phyloP scores from a whole-genome alignment of 1,140 invertebrate genomes.

The Drosophila aff. region DNA sequence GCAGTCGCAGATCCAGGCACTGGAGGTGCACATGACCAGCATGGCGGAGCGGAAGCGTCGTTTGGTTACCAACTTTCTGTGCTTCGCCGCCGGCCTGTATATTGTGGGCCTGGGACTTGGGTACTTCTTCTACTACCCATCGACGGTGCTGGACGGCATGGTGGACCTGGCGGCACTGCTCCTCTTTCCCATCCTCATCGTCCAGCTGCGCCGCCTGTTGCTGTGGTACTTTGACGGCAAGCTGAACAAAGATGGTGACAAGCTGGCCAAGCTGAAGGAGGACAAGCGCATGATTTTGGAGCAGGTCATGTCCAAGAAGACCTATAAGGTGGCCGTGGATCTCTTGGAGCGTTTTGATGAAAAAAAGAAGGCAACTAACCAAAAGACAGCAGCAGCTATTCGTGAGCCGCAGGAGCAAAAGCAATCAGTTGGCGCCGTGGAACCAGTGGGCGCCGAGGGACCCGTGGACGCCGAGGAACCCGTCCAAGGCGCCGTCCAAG shows the following conservation, averaged over 20 bases:
- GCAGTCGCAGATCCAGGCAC: constrained; percentile 92
- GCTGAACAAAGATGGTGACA: constrained; percentile 91
- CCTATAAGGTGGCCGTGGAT: constrained; percentile 91
- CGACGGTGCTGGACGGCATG: constrained; percentile 88
- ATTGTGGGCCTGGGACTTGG: constrained; percentile 90
- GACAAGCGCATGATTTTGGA: constrained; percentile 96
- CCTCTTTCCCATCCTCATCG: constrained; percentile 91
- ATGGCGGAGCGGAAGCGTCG: constrained; percentile 92
- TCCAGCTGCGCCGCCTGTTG: constrained; percentile 91
- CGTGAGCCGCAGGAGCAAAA: constrained; percentile 11
- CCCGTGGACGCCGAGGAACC: constrained; percentile 28
- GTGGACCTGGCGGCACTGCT: constrained; percentile 90
- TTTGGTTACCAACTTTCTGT: constrained; percentile 91
- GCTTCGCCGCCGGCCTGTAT: constrained; percentile 93
- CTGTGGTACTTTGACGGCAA: constrained; percentile 95
- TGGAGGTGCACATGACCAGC: constrained; percentile 91
- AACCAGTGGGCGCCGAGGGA: constrained; percentile 35
- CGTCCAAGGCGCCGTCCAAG: constrained; percentile 26
- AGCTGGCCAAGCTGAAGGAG: constrained; percentile 90
- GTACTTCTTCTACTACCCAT: constrained; percentile 92
- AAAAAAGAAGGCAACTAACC: constrained; percentile 59
- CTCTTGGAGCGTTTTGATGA: constrained; percentile 78
- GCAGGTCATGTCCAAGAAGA: constrained; percentile 98
- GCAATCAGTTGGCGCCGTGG: constrained; percentile 22
- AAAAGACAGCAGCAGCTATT: constrained; percentile 1